These are phyloP conservation scores for Micrastur ruficollis DNA, from an alignment of 2,797 vertebrate species.

Conservation along the genomic window DNA sequence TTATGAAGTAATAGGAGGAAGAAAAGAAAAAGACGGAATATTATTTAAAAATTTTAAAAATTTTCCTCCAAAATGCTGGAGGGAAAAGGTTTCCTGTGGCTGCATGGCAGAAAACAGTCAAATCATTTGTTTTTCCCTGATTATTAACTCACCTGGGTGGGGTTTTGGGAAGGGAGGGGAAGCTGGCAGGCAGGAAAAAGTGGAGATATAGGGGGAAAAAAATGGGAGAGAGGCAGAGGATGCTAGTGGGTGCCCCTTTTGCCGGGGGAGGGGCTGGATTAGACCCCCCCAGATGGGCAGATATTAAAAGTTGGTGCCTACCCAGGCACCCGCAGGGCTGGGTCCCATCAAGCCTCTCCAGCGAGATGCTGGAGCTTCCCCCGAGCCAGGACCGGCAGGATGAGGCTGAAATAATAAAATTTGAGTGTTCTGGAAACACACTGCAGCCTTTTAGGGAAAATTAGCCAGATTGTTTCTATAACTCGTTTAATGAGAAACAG, in stretches of 20 bases:
- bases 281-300: rapidly evolving
- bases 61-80: rapidly evolving
- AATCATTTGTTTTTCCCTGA: not conserved
- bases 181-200: not conserved
- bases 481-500: not conserved
- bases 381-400: not conserved
- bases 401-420: not conserved
- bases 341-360: not conserved
- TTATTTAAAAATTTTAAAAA: not conserved
- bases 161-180: not conserved
- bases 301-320: not conserved
- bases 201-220: too few relatives aligned
- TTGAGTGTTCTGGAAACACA: not conserved
- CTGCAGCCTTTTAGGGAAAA: not conserved
- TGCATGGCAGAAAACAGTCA: not conserved
- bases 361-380: not conserved
- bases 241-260: rapidly evolving
- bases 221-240: too few relatives aligned
- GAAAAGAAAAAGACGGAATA: not conserved
- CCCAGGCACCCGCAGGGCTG: not conserved
- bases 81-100: not conserved
- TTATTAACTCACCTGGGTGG: not conserved
- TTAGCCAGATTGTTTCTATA: not conserved
- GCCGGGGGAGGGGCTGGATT: not conserved
- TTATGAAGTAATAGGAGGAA: rapidly evolving